Conservation (phyloP, 2,888 invertebrate genomes). For the Macrosiphum euphorbiae region DNA sequence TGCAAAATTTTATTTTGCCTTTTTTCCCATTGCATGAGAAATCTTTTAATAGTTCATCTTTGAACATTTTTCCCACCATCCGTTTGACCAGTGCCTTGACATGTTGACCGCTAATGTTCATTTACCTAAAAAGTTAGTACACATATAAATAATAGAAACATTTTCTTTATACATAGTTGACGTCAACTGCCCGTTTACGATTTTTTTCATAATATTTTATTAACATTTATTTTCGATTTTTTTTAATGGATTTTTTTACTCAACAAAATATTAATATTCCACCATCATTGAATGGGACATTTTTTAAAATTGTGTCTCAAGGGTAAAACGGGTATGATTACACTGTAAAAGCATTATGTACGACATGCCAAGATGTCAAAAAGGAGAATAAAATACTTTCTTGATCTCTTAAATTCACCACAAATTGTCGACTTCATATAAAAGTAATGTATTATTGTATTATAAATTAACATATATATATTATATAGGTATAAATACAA, state of each 20-base stretch:
- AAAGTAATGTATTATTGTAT: neutral
- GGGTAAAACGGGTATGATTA: neutral
- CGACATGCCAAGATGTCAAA: neutral
- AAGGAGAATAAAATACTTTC: neutral
- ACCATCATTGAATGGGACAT: neutral
- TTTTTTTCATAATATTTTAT: too few species aligned
- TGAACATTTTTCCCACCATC: neutral
- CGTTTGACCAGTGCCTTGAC: neutral
- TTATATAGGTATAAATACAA: too few species aligned
- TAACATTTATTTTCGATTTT: too few species aligned
- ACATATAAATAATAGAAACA: neutral
- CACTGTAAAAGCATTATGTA: neutral
- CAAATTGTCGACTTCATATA: neutral
- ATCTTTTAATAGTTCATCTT: conserved; percentile 1
- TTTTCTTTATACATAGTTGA: too few species aligned
- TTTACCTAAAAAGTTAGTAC: neutral
- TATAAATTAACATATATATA: too few species aligned
- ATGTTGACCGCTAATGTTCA: neutral
- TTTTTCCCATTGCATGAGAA: neutral
- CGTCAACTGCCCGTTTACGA: too few species aligned
- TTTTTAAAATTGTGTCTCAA: neutral
- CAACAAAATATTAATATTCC: neutral
- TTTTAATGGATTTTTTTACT: too few species aligned
- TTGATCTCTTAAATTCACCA: neutral
- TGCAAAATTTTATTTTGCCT: neutral